Evolutionary conservation across 2,888 invertebrate genomes (phyloP).

Genomic region (Hydrotaea diabolus): DNA sequence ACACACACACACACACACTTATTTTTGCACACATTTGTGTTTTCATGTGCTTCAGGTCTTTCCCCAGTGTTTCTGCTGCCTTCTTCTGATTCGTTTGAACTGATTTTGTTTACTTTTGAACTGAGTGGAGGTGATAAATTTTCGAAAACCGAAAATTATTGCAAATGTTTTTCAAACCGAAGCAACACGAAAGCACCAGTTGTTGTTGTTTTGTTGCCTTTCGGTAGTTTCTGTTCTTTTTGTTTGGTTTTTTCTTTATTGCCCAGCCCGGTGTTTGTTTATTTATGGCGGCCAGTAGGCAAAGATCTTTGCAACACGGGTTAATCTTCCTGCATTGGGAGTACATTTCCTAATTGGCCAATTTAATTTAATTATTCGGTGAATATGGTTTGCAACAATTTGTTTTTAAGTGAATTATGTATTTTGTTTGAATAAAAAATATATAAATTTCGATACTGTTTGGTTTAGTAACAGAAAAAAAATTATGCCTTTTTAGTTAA

Average conservation of each 20-base stretch:
- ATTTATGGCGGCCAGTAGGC: not conserved
- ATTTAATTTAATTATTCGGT: conserved; percentile 1
- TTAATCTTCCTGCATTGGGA: not conserved
- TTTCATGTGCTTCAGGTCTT: not conserved
- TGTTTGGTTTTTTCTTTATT: not conserved
- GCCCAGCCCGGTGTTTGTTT: not conserved
- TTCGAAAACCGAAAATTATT: not conserved
- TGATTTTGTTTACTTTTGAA: not conserved
- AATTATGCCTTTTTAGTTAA: no score
- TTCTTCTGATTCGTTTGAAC: not conserved
- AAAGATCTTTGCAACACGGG: not conserved
- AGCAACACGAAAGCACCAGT: no score
- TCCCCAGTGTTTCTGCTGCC: not conserved
- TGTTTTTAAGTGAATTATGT: not conserved
- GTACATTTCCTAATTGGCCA: not conserved
- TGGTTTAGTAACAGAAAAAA: no score
- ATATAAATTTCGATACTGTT: no score
- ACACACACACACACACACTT: no score
- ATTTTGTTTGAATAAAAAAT: not conserved
- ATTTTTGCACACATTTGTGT: not conserved
- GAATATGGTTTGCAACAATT: not conserved
- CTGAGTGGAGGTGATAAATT: not conserved
- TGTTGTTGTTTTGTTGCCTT: not conserved
- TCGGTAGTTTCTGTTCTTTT: not conserved
- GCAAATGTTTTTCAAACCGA: not conserved